These are phyloP conservation scores for Corythornis cristatus DNA, from an alignment of 2,113 vertebrate genomes.

Conservation along the genomic window DNA sequence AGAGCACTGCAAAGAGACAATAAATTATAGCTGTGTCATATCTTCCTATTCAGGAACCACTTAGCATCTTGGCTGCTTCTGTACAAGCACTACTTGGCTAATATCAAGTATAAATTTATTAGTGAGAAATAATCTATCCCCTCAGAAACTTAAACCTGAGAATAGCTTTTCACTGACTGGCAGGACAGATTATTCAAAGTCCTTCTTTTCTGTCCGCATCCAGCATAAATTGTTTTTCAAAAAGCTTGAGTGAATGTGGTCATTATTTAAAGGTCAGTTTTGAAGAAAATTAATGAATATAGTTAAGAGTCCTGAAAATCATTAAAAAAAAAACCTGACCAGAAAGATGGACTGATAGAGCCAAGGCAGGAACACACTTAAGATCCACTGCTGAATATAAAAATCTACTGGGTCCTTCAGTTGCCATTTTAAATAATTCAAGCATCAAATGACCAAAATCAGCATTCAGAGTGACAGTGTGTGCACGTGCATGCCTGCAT, in stretches of 20 bases:
- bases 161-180: background rate
- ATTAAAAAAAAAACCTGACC: background rate
- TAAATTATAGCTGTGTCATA: background rate
- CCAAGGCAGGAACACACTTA: background rate
- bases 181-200: background rate
- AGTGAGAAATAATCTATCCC: background rate
- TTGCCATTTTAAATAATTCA: background rate
- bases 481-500: rapidly evolving
- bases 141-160: background rate
- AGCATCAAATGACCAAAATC: background rate
- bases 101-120: background rate
- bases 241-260: background rate
- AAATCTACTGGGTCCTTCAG: background rate
- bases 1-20: background rate
- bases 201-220: background rate
- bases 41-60: background rate
- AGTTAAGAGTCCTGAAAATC: background rate
- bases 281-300: background rate
- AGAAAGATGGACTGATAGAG: background rate
- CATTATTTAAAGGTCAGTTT: constrained; percentile 1
- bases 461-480: background rate
- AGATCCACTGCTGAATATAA: background rate
- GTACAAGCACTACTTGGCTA: background rate
- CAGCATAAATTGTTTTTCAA: background rate
- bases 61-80: background rate